Percentiles rank a stretch among this genome's conserved stretches.
phyloP scores from a whole-genome alignment of 2,888 invertebrate genomes.

The Biston betularia region DNA sequence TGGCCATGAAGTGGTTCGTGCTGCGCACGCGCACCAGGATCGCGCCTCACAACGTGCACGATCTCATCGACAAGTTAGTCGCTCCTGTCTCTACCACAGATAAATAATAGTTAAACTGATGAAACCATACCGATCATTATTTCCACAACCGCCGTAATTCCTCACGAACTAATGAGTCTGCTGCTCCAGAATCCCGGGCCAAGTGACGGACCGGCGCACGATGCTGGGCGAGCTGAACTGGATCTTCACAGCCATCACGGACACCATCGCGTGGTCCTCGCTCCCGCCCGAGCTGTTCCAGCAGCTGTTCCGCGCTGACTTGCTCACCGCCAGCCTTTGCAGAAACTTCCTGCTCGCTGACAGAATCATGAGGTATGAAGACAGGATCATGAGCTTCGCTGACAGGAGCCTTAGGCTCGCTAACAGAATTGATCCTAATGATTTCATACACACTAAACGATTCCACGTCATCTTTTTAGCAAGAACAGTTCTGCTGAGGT shows the following conservation, averaged over 20 bases:
- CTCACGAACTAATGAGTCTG: no score
- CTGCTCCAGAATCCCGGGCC: slow-evolving; percentile 94
- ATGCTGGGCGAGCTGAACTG: slow-evolving; percentile 99
- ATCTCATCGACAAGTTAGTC: slow-evolving; percentile 95
- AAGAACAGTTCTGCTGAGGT: no score
- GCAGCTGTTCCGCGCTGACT: slow-evolving; percentile 97
- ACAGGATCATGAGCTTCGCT: no score
- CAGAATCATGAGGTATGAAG: slow-evolving; percentile 92
- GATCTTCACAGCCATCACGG: slow-evolving; percentile 99
- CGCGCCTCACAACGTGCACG: slow-evolving; percentile 93
- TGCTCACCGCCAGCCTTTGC: slow-evolving; percentile 99
- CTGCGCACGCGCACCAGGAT: slow-evolving; percentile 92
- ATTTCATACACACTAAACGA: no score
- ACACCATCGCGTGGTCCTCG: slow-evolving; percentile 99
- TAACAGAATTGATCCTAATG: no score
- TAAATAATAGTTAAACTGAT: no score
- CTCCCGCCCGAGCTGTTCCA: slow-evolving; percentile 98
- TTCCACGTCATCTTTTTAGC: no score
- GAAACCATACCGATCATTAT: no score
- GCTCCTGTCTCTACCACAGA: no score
- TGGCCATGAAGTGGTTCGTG: slow-evolving; percentile 97
- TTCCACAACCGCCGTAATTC: no score
- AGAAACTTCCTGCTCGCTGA: slow-evolving; percentile 99
- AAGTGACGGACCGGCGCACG: slow-evolving; percentile 96
- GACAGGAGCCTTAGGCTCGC: no score